These are phyloP conservation scores for Jaculus jaculus DNA, from an alignment of 2,113 vertebrate species.

Conservation along the genomic window DNA sequence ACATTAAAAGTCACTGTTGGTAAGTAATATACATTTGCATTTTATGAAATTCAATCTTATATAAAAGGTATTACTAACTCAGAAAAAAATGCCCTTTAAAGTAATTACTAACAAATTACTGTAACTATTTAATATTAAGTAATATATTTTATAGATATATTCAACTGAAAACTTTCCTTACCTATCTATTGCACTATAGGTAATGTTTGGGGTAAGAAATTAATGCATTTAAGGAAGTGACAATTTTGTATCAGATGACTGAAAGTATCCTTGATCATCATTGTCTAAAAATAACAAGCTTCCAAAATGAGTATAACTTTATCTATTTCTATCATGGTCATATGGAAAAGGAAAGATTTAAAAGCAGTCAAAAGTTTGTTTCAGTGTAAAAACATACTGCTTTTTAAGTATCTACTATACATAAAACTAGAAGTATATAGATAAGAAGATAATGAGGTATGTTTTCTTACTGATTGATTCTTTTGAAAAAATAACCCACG, in stretches of 20 bases:
- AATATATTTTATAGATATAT: neutral
- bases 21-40: neutral
- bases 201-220: neutral
- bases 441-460: neutral
- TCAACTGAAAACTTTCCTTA: neutral
- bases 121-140: neutral
- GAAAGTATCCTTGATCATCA: neutral
- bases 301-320: neutral
- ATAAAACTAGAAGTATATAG: neutral
- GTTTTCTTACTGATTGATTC: neutral
- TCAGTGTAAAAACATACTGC: neutral
- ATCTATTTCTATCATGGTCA: neutral
- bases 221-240: neutral
- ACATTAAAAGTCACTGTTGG: neutral
- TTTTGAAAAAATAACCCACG: neutral
- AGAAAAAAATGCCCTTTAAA: neutral
- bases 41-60: neutral
- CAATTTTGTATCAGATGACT: neutral
- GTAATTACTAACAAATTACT: neutral
- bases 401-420: neutral
- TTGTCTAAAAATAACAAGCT: neutral
- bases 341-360: neutral
- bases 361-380: neutral
- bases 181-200: neutral
- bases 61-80: neutral